Conservation (phyloP, 2,888 invertebrate species). For the Nesidiocoris tenuis region DNA sequence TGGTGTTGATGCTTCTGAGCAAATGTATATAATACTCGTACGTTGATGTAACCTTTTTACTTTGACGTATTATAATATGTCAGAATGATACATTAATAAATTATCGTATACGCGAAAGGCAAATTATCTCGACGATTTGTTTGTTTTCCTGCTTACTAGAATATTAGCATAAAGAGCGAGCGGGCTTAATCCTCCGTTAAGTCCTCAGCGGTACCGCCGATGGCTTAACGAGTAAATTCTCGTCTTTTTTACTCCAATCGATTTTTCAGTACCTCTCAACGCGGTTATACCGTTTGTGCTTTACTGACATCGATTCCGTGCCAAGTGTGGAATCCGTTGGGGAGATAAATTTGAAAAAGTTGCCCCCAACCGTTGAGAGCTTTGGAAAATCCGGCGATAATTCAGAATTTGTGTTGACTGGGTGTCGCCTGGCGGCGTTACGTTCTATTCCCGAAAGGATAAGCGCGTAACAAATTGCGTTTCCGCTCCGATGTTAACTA, state of each 20-base stretch:
- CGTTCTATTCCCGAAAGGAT: background rate
- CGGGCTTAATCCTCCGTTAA: too few species aligned
- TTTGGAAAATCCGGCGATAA: background rate
- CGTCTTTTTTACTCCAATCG: background rate
- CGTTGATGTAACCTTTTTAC: too few species aligned
- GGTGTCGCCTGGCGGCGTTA: background rate
- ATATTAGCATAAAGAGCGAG: background rate
- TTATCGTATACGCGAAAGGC: background rate
- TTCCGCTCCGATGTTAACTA: background rate
- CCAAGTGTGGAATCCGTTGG: background rate
- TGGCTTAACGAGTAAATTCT: too few species aligned
- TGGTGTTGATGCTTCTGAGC: too few species aligned
- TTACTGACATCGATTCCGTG: background rate
- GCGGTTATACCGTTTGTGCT: background rate
- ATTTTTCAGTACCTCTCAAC: background rate
- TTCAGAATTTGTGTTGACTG: background rate
- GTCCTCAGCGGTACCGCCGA: too few species aligned
- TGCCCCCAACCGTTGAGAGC: background rate
- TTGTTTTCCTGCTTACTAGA: too few species aligned
- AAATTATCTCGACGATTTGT: background rate
- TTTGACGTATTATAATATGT: too few species aligned
- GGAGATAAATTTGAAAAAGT: background rate
- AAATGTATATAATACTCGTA: too few species aligned
- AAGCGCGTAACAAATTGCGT: background rate
- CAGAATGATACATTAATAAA: too few species aligned